These are phyloP conservation scores for Drosophila ohnishii DNA, from an alignment of 1,140 invertebrate genomes.

Conservation along the genomic window DNA sequence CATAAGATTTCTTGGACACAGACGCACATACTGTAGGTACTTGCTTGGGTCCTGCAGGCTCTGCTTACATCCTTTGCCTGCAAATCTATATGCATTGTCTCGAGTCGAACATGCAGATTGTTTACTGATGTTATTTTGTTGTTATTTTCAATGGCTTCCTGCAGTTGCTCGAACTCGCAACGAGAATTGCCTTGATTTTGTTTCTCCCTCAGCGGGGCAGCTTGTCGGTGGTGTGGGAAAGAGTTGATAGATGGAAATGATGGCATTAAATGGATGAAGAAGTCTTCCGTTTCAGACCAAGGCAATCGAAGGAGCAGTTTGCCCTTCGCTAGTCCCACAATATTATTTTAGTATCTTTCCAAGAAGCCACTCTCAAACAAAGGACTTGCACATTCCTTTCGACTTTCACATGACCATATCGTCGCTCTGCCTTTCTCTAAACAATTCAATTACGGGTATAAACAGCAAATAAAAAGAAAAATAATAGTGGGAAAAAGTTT, in stretches of 20 bases:
- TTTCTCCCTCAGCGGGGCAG: slow-evolving; percentile 3
- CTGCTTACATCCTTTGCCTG: slow-evolving; percentile 37
- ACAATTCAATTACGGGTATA: slow-evolving; percentile 69
- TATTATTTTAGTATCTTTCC: slow-evolving; percentile 14
- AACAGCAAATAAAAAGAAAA: slow-evolving; percentile 35
- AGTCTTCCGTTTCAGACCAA: slow-evolving; percentile 19
- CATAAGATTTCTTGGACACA: slow-evolving; percentile 59
- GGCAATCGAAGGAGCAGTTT: slow-evolving; percentile 11
- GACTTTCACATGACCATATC: slow-evolving; percentile 22
- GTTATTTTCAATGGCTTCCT: slow-evolving; percentile 65
- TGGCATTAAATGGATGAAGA: slow-evolving; percentile 33
- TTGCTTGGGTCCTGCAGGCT: slow-evolving; percentile 13
- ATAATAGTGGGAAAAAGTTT: slow-evolving; percentile 31
- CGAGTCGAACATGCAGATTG: slow-evolving; percentile 68
- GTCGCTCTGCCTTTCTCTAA: slow-evolving; percentile 25
- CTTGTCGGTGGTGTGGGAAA: slow-evolving; percentile 1
- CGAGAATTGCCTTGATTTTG: slow-evolving; percentile 66
- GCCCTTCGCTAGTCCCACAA: neutral
- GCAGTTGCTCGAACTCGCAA: slow-evolving; percentile 51
- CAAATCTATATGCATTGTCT: slow-evolving; percentile 72
- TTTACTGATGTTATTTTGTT: slow-evolving; percentile 65
- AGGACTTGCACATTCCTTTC: slow-evolving; percentile 6
- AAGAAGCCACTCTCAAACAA: slow-evolving; percentile 18
- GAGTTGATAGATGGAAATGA: slow-evolving; percentile 25
- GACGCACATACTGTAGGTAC: slow-evolving; percentile 15